These are phyloP conservation scores for Leptatherina wallacei DNA, from an alignment of 2,797 vertebrate species.

Conservation along the genomic window DNA sequence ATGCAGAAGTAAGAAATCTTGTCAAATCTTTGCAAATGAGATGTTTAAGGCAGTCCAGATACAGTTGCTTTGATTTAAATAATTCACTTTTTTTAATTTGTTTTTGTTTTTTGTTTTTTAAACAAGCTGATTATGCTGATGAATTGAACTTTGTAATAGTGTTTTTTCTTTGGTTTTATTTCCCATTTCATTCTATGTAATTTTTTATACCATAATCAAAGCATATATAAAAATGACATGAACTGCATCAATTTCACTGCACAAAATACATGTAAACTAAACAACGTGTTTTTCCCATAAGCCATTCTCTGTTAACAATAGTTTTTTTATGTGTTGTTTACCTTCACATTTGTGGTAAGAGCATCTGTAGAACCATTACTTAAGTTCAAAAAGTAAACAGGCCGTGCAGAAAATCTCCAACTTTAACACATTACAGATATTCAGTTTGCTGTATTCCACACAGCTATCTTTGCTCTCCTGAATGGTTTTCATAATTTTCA, in stretches of 20 bases:
- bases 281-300: not conserved
- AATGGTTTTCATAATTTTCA: not conserved
- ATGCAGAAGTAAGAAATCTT: too few species aligned
- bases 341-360: constrained; percentile 3
- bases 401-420: constrained; percentile 7
- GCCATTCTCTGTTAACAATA: not conserved
- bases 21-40: too few species aligned
- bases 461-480: not conserved
- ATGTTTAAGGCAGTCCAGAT: too few species aligned
- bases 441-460: not conserved
- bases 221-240: not conserved
- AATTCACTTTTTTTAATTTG: not conserved
- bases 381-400: constrained; percentile 18
- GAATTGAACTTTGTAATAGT: not conserved
- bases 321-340: not conserved
- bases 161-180: not conserved
- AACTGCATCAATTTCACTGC: not conserved
- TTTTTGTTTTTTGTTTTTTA: not conserved
- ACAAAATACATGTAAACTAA: not conserved
- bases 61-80: not conserved
- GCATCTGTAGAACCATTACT: constrained; percentile 20
- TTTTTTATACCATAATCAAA: not conserved
- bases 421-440: not conserved
- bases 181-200: too few species aligned
- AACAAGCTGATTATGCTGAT: not conserved